Evolutionary conservation across 2,888 invertebrate genomes (phyloP), one percentile per base, ranked within the genome.

Genomic region (Microctonus hyperodae): DNA sequence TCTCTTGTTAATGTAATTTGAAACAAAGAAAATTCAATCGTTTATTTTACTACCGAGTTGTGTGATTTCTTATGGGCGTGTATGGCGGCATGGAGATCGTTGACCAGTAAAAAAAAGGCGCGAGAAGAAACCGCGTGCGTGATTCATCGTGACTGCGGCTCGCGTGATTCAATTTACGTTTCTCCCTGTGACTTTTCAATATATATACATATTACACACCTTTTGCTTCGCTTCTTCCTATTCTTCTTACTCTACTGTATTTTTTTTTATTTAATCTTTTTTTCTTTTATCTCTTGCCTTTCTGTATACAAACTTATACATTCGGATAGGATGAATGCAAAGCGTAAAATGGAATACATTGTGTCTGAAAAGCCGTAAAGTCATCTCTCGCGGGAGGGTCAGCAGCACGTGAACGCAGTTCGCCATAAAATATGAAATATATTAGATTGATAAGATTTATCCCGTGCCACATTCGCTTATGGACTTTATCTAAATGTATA

Each of bases 381-480:
- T 62, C 50, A 65, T 63, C 57, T 67, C 16, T 56, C 50, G 33
- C 37, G 55, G 33, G 48, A 55, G 69, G 66, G 70, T 68, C 67
- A 70, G 61, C 66, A 37, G 70, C 60, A n/a, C 37, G 13, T 56
- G 66, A 60, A 55, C 68, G 64, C 53, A 55, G 65, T 64, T 67
- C 64, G 58, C 68, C 76, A 74, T 81, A 80, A 81, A 81, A 77
- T 80, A 79, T 79, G 75, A 79, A 80, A 79, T 74, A 76, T 79
- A 79, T 80, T 79, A 78, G 77, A 79, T 78, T 78, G 78, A 80
- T 81, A 81, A 80, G 77, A 67, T 70, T 67, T 63, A 62, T 57
- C 55, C 40, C 64, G 16, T n/a, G 16, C 9, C 65, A 70, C 61
- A 44, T 23, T 66, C 61, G 67, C 31, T 62, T 28, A 31, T 44